Evolutionary conservation across 2,888 invertebrate species (phyloP).

Genomic region (Diaperis boleti): DNA sequence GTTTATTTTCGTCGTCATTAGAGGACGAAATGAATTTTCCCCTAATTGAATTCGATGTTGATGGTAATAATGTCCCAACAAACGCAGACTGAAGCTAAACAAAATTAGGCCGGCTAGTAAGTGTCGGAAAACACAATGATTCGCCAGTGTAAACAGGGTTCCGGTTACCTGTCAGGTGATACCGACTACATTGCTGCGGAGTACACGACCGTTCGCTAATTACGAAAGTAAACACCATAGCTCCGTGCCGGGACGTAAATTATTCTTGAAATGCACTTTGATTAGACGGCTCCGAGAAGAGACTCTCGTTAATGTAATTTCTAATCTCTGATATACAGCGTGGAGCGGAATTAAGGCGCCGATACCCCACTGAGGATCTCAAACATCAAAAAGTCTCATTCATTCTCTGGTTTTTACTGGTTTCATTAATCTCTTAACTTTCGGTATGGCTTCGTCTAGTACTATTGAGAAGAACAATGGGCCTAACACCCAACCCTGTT

Average conservation of each 20-base stretch:
- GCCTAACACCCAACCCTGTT: too few relatives aligned
- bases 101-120: constrained; percentile 42
- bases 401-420: too few relatives aligned
- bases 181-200: constrained; percentile 35
- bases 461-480: too few relatives aligned
- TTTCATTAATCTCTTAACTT: too few relatives aligned
- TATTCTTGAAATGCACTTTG: constrained; percentile 32
- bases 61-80: constrained; percentile 41
- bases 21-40: constrained; percentile 36
- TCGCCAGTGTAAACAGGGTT: constrained; percentile 47
- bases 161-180: constrained; percentile 49
- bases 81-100: constrained; percentile 42
- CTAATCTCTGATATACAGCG: not conserved
- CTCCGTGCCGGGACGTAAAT: constrained; percentile 24
- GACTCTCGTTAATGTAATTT: constrained; percentile 13
- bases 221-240: constrained; percentile 42
- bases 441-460: too few relatives aligned
- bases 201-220: constrained; percentile 42
- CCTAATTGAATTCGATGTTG: constrained; percentile 41
- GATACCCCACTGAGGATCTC: too few relatives aligned
- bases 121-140: constrained; percentile 48
- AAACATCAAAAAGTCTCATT: too few relatives aligned
- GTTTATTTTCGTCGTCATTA: constrained; percentile 42
- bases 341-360: not conserved
- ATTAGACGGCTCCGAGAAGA: constrained; percentile 13